phyloP scores from a whole-genome alignment of 2,113 vertebrate species.

The Gymnarchus niloticus region DNA sequence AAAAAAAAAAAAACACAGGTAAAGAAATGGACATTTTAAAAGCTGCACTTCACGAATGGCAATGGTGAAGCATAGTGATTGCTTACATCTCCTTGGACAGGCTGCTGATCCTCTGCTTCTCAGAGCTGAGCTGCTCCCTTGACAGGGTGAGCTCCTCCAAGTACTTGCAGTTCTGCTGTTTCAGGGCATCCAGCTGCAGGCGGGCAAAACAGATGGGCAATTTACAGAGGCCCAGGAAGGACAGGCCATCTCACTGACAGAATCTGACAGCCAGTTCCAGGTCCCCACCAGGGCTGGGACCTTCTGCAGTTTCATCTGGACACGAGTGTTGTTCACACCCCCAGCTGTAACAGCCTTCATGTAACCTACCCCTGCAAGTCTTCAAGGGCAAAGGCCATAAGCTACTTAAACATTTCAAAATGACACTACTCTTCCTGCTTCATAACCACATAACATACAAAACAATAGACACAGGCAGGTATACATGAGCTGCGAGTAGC shows the following conservation, averaged over 20 bases:
- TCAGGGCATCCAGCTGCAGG: constrained; percentile 72
- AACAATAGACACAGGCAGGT: not conserved
- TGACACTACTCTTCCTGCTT: not conserved
- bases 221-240: not conserved
- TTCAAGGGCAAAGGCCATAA: not conserved
- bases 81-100: constrained; percentile 83
- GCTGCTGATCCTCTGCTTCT: constrained; percentile 71
- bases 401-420: not conserved
- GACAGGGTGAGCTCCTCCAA: constrained; percentile 74
- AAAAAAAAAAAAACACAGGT: not conserved
- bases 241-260: not conserved
- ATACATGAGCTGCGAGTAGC: not conserved
- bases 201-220: not conserved
- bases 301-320: not conserved
- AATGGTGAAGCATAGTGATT: not conserved
- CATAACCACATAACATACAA: not conserved
- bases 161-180: constrained; percentile 72
- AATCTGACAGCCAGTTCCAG: not conserved
- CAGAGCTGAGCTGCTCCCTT: constrained; percentile 71
- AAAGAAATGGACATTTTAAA: not conserved
- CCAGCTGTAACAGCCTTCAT: constrained; percentile 1
- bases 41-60: not conserved
- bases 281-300: not conserved
- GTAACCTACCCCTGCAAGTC: not conserved
- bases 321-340: not conserved